phyloP scores from a whole-genome alignment of 1,140 invertebrate species.

The Elymnias hypermnestra region DNA sequence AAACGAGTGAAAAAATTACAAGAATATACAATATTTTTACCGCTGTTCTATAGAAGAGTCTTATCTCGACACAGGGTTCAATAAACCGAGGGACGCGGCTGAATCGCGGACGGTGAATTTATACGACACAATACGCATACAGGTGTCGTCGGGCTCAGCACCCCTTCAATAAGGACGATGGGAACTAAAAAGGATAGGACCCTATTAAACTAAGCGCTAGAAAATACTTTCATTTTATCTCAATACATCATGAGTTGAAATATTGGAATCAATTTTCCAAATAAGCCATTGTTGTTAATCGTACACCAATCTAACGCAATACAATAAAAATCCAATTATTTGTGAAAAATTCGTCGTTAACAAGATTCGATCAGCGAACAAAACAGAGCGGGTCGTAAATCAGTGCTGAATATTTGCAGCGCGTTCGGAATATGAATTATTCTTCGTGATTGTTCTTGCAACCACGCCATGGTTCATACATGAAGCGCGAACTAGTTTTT shows the following conservation, averaged over 20 bases:
- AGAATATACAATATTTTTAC: conserved; percentile 42
- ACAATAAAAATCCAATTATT: conserved; percentile 74
- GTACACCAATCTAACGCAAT: conserved; percentile 24
- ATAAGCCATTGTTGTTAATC: conserved; percentile 1
- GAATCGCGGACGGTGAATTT: conserved; percentile 58
- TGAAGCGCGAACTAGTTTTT: conserved; percentile 72
- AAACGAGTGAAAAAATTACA: conserved; percentile 49
- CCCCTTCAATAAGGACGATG: conserved; percentile 58
- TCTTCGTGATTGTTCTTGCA: conserved; percentile 68
- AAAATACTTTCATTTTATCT: background rate
- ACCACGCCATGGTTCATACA: conserved; percentile 73
- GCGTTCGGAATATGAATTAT: conserved; percentile 76
- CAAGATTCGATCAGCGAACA: conserved; percentile 34
- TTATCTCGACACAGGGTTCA: conserved; percentile 62
- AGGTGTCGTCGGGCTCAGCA: conserved; percentile 58
- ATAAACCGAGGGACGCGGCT: conserved; percentile 55
- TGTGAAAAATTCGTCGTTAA: conserved; percentile 62
- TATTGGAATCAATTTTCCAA: background rate
- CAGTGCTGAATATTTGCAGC: conserved; percentile 64
- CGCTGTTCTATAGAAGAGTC: conserved; percentile 38
- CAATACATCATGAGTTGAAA: background rate
- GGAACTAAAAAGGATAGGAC: conserved; percentile 53
- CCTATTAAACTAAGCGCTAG: conserved; percentile 29
- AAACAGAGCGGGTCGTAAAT: conserved; percentile 46
- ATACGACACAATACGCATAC: conserved; percentile 70